A percentile compares a stretch with the other conserved stretches of the same genome.
These are phyloP conservation scores for Drosophila leonis DNA, from an alignment of 2,888 invertebrate species.

Conservation along the genomic window DNA sequence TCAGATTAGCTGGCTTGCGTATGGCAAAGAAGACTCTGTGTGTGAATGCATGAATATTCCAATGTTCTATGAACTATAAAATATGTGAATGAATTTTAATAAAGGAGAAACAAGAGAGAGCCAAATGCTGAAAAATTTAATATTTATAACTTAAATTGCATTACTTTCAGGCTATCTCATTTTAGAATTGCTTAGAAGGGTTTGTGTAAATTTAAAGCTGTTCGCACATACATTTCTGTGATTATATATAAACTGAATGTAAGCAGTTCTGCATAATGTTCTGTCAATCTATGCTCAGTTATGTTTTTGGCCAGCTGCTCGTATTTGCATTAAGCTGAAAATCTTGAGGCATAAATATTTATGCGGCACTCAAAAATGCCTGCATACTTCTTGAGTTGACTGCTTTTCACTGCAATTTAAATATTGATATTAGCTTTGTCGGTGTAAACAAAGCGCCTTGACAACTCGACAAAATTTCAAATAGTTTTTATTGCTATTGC, in stretches of 20 bases:
- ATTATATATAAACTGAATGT: not conserved
- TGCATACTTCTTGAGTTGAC: not conserved
- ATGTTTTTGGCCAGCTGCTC: not conserved
- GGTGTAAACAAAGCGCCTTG: not conserved
- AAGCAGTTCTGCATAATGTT: not conserved
- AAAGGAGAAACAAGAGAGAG: too few species aligned
- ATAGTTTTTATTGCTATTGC: slow-evolving; percentile 9
- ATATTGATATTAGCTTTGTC: slow-evolving; percentile 7
- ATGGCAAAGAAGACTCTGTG: too few species aligned
- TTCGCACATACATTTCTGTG: not conserved
- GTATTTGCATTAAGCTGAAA: not conserved
- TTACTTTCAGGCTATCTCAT: not conserved
- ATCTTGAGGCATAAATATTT: slow-evolving; percentile 12
- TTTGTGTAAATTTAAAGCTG: too few species aligned
- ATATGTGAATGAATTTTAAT: too few species aligned
- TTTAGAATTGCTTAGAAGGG: not conserved
- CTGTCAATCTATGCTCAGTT: not conserved
- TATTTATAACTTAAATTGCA: not conserved
- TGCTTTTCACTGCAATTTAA: not conserved
- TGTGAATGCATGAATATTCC: too few species aligned
- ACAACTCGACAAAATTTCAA: not conserved
- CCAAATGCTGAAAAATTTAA: too few species aligned
- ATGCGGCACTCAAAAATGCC: not conserved
- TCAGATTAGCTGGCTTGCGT: too few species aligned
- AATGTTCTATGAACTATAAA: too few species aligned